phyloP scores from a whole-genome alignment of 2,888 invertebrate genomes.

The Beris chalybata region DNA sequence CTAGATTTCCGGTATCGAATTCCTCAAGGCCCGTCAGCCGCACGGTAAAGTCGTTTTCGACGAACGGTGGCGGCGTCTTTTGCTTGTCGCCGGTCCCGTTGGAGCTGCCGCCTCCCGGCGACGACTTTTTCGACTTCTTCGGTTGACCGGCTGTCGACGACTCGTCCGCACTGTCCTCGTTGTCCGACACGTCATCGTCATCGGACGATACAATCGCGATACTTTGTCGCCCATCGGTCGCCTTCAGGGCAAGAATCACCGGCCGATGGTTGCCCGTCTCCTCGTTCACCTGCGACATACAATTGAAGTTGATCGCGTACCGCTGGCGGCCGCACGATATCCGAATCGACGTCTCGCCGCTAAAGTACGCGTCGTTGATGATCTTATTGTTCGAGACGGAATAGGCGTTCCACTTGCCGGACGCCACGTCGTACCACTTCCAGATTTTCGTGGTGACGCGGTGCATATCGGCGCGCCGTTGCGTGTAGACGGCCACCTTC shows the following conservation, averaged over 20 bases:
- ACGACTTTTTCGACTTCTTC: no score
- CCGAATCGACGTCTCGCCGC: slow-evolving; percentile 68
- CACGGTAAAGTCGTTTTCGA: slow-evolving; percentile 10
- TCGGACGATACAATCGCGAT: slow-evolving; percentile 27
- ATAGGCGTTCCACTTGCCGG: slow-evolving; percentile 78
- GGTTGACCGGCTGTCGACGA: slow-evolving; percentile 40
- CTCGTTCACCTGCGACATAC: slow-evolving; percentile 82
- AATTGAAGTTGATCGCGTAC: slow-evolving; percentile 75
- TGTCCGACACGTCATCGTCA: slow-evolving; percentile 36
- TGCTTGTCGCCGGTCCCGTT: slow-evolving; percentile 34
- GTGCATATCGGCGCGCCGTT: slow-evolving; percentile 67
- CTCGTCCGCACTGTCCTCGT: slow-evolving; percentile 42
- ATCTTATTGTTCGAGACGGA: slow-evolving; percentile 70
- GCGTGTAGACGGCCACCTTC: slow-evolving; percentile 70
- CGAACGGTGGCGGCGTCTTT: slow-evolving; percentile 29
- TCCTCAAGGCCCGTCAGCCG: slow-evolving; percentile 48
- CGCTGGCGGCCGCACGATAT: slow-evolving; percentile 73
- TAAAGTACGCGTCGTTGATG: slow-evolving; percentile 77
- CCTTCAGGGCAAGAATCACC: slow-evolving; percentile 67
- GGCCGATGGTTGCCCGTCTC: slow-evolving; percentile 82
- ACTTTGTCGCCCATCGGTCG: slow-evolving; percentile 43
- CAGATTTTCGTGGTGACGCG: slow-evolving; percentile 64
- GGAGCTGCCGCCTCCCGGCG: no score
- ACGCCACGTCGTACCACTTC: slow-evolving; percentile 85
- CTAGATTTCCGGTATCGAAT: slow-evolving; percentile 49